A percentile compares a stretch with the other conserved stretches of the same genome.
These are phyloP conservation scores for Ovis aries DNA, from an alignment of 2,113 vertebrate species.

Conservation along the genomic window DNA sequence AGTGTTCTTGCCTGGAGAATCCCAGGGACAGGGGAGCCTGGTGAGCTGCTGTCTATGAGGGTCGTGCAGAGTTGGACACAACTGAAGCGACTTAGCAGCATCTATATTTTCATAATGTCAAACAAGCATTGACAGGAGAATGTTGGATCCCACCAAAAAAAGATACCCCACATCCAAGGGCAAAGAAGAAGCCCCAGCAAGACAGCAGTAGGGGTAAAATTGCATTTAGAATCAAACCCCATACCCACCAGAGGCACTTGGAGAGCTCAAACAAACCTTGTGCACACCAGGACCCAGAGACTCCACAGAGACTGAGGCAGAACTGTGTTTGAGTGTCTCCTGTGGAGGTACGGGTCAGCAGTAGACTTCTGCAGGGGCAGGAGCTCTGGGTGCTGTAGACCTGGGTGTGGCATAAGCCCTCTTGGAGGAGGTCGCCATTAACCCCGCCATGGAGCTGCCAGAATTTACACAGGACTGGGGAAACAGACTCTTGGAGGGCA, in stretches of 20 bases:
- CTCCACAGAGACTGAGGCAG: background rate
- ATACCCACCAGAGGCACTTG: rapidly evolving
- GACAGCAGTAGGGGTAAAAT: background rate
- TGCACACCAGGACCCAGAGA: background rate
- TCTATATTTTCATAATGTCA: background rate
- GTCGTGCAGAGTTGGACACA: no score
- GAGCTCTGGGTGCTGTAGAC: background rate
- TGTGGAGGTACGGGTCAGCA: background rate
- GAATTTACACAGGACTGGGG: background rate
- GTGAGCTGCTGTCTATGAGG: no score
- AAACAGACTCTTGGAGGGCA: background rate
- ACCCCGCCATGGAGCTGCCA: background rate
- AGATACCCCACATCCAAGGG: background rate
- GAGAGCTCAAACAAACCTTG: background rate
- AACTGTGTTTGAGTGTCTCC: background rate
- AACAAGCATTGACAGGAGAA: background rate
- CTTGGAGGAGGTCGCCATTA: background rate
- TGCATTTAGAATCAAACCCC: background rate
- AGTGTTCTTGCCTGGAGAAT: no score
- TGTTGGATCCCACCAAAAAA: background rate
- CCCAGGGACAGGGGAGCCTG: no score
- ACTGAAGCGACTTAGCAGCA: background rate
- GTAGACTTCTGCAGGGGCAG: background rate
- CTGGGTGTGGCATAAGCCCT: background rate
- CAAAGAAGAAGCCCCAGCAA: background rate